Base-by-base conservation (phyloP, 2,888 invertebrate species). In the Apamea sordens region DNA sequence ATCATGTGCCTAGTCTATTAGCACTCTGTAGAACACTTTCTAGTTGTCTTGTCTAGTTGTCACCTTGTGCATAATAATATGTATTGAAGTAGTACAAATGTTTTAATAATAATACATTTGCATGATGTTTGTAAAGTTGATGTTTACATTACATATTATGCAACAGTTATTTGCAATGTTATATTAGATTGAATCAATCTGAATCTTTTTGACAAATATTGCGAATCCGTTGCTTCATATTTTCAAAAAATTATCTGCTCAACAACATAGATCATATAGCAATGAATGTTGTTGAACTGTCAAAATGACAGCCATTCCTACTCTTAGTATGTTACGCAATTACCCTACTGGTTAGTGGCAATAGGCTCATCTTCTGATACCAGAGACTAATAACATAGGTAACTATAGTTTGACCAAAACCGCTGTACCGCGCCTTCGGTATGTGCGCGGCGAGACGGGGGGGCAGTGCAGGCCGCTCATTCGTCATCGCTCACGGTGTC, bases 51-150 rank as follows among this genome's bases (percentile, higher is more conserved):
- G 56, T 41, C 24, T 67, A 59, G 56, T 28, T 53, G 53, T 53
- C 53, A 53, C 77, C 68, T 68, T 79, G 77, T 28, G 24, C 50
- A 69, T 78, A 59, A 50, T 50, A 59, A 59, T 36, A 47, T 28
- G 10, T 47, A 50, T 32, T 59, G 28, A 50, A 41, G 11, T 21
- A 18, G 18, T 41, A 28, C 24, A 50, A 36, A 59, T 68, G 10
- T 53, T 8, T 53, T 53, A 53, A 44, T 44, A 21, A 11, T 76
- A 24, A 24, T 28, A 50, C 13, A 50, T 53, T 28, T 32, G 11
- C 21, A 47, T 28, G 15, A 2, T 61, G 36, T 61, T 72, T 72
- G 21, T 73, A 73, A 28, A 44, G 21, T 71, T n/a, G 13, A 73
- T 36, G 47, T 74, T n/a, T 50, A 50, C 15, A 70, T 47, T 36